Evolutionary conservation across 2,888 invertebrate species (phyloP).

Genomic region (Limulus polyphemus): DNA sequence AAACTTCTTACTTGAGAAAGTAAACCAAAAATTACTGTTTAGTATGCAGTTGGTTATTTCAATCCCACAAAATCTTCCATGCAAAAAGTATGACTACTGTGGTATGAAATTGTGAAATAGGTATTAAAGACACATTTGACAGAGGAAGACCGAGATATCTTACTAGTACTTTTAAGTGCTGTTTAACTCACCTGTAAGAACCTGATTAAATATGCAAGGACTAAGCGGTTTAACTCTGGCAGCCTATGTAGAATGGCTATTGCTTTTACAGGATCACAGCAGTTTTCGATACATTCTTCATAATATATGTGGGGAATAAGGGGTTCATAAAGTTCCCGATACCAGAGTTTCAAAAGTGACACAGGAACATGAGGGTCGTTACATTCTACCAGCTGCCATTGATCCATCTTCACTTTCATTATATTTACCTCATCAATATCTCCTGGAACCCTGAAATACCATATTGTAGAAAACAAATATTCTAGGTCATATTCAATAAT

Average conservation of each 20-base stretch:
- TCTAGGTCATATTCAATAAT: no score
- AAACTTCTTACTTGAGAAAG: no score
- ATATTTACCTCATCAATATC: conserved; percentile 86
- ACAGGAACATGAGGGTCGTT: conserved; percentile 67
- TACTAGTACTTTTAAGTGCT: no score
- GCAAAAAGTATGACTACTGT: no score
- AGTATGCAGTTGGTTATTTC: no score
- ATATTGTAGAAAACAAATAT: background rate
- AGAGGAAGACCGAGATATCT: no score
- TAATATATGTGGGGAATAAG: conserved; percentile 85
- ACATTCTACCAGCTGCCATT: conserved; percentile 46
- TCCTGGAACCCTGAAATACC: conserved; percentile 60
- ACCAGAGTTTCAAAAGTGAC: conserved; percentile 84
- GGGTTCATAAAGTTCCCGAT: conserved; percentile 87
- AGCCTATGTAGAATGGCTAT: conserved; percentile 70
- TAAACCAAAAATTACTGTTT: no score
- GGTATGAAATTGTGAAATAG: no score
- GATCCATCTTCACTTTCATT: conserved; percentile 74
- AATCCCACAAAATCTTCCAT: no score
- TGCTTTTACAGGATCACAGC: conserved; percentile 54
- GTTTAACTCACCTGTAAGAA: conserved; percentile 44
- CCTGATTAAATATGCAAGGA: conserved; percentile 53
- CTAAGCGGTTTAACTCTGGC: conserved; percentile 77
- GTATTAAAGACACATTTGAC: no score
- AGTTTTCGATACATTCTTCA: conserved; percentile 55